Conservation (phyloP, 2,888 invertebrate species). For the Eilema sororculum region DNA sequence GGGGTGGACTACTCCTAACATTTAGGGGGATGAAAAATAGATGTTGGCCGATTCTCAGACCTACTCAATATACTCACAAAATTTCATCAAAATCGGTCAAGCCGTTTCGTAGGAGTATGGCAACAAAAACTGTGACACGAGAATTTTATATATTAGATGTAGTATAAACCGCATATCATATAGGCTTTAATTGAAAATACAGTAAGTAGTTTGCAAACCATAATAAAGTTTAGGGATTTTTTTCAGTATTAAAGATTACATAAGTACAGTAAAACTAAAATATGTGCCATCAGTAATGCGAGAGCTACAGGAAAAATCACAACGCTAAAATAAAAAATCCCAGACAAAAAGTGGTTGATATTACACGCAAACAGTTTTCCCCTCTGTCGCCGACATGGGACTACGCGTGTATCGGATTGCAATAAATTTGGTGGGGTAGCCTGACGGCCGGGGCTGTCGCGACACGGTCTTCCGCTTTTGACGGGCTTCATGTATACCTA, state of each 20-base stretch:
- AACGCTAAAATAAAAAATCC: slow-evolving; percentile 25
- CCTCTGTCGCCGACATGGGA: slow-evolving; percentile 38
- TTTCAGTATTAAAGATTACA: neutral
- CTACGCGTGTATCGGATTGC: slow-evolving; percentile 74
- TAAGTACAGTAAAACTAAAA: neutral
- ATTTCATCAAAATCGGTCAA: too few relatives aligned
- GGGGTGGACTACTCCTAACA: too few relatives aligned
- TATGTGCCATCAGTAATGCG: slow-evolving; percentile 21
- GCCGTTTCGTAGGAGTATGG: too few relatives aligned
- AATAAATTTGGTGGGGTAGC: slow-evolving; percentile 71
- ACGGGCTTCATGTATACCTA: slow-evolving; percentile 63
- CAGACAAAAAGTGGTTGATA: slow-evolving; percentile 35
- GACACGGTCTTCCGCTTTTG: slow-evolving; percentile 70
- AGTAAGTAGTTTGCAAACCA: neutral
- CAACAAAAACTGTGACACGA: too few relatives aligned
- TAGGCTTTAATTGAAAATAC: too few relatives aligned
- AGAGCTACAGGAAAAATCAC: slow-evolving; percentile 36
- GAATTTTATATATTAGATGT: too few relatives aligned
- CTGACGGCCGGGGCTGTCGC: slow-evolving; percentile 44
- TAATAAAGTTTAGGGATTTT: too few relatives aligned
- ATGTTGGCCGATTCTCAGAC: too few relatives aligned
- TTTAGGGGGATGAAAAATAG: too few relatives aligned
- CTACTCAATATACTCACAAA: too few relatives aligned
- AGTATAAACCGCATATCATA: too few relatives aligned
- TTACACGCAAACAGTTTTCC: slow-evolving; percentile 32